Evolutionary conservation across 2,113 vertebrate genomes (phyloP), one percentile per base, ranked within the genome.

Genomic region (Xenopus borealis): DNA sequence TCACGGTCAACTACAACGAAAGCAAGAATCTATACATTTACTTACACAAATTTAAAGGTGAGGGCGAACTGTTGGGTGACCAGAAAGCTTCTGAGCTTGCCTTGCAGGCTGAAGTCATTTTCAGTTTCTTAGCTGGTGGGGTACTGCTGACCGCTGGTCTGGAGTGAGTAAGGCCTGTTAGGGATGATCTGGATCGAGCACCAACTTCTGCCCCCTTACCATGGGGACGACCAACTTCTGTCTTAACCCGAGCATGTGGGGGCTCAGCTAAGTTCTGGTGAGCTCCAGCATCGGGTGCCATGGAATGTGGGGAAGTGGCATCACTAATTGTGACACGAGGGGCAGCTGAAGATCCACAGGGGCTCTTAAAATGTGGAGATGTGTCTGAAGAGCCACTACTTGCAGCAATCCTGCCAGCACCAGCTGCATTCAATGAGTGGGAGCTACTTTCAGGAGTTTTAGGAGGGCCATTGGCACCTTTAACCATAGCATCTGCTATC

Each of bases 401-500:
- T 11, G 45, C 52, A 12, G 19, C 16, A 27, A 73, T 45, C 12
- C 47, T 81, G 3, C 3, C 82, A 76, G 71, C 62, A 53, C 83
- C 83, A 80, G 53, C 67, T 55, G 82, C 80, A 53, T 59, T 65
- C 72, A 80, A 81, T 69, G 79, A 72, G 47, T 63, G 70, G 2
- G 3, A 64, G 71, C 8, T 4, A 71, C 68, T 81, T 84, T 93
- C 93, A 67, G 72, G 82, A 66, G 92, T 91, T 84, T 92, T 92
- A 18, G 73, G 53, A 13, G 59, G 2, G 9, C 20, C 13, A n/a
- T 62, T 14, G 16, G 13, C 19, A 50, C 14, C 58, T 52, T 76
- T 76, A 18, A 44, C 47, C 4, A 10, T 17, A 16, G 8, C 47
- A 23, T 69, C 73, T 11, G 17, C 10, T n/a, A 16, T 62, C 58